These are phyloP conservation scores for Phalanger gymnotis DNA, from an alignment of 2,797 vertebrate species.

Conservation along the genomic window DNA sequence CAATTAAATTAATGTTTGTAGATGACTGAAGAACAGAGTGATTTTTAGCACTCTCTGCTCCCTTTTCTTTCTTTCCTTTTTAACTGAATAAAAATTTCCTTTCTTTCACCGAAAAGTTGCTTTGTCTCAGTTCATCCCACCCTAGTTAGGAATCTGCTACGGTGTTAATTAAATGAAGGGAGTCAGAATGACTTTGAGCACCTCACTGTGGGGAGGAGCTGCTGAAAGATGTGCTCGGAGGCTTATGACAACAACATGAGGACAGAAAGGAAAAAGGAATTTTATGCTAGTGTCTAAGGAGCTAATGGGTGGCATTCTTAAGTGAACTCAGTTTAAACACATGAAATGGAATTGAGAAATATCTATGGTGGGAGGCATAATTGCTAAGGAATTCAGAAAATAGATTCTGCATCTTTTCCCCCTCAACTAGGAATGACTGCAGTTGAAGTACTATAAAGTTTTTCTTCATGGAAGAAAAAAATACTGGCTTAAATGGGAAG, in stretches of 20 bases:
- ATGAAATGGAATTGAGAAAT: slow-evolving; percentile 44
- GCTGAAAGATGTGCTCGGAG: slow-evolving; percentile 23
- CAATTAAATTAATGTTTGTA: not conserved
- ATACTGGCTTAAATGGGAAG: not conserved
- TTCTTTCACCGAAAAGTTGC: slow-evolving; percentile 54
- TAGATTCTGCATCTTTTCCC: not conserved
- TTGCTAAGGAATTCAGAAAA: slow-evolving; percentile 39
- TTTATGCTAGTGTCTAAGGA: not conserved
- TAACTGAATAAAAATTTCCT: slow-evolving; percentile 52
- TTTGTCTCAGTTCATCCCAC: slow-evolving; percentile 48
- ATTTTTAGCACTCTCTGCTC: not conserved
- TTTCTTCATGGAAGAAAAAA: not conserved
- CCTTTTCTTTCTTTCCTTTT: not conserved
- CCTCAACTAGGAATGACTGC: not conserved
- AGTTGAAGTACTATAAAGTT: not conserved
- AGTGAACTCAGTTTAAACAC: slow-evolving; percentile 22
- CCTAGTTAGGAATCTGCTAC: slow-evolving; percentile 35
- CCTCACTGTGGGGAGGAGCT: not conserved
- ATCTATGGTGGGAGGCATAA: slow-evolving; percentile 17
- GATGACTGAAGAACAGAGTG: not conserved
- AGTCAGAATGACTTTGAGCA: slow-evolving; percentile 31
- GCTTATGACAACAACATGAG: not conserved
- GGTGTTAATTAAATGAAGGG: slow-evolving; percentile 67
- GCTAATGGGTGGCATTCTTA: not conserved
- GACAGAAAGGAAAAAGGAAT: not conserved